Conservation (phyloP, 2,113 vertebrate species). For the Ammodytes dubius region DNA sequence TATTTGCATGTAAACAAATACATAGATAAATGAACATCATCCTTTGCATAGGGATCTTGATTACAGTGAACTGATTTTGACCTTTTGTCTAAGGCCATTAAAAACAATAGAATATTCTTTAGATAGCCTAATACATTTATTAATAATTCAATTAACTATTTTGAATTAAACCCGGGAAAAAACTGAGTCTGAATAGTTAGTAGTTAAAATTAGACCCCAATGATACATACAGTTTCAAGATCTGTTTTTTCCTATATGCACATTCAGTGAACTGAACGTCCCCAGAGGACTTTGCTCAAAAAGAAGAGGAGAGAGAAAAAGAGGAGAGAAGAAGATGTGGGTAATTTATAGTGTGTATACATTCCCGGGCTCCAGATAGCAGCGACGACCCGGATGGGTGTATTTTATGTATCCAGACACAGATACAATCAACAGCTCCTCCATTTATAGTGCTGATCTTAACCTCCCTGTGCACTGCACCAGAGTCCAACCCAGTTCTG, state of each 20-base stretch:
- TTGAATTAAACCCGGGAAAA: neutral
- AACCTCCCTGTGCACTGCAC: constrained; percentile 18
- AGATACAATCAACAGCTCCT: constrained; percentile 77
- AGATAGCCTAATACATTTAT: neutral
- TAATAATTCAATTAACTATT: neutral
- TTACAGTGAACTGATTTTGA: neutral
- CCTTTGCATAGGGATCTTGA: neutral
- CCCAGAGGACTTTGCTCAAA: constrained; percentile 73
- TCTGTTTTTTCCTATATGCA: constrained; percentile 24
- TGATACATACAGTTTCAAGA: constrained; percentile 77
- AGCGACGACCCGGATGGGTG: constrained; percentile 84
- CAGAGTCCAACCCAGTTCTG: neutral
- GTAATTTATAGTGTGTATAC: constrained; percentile 95
- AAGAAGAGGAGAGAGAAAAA: constrained; percentile 75
- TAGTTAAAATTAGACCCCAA: constrained; percentile 71
- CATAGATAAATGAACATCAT: too few species aligned
- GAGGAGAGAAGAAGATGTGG: constrained; percentile 57
- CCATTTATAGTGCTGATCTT: constrained; percentile 85
- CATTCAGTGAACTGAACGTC: constrained; percentile 41
- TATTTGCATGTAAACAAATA: neutral
- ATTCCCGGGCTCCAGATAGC: constrained; percentile 93
- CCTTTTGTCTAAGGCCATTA: neutral
- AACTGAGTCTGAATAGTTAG: neutral
- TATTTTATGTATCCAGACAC: constrained; percentile 84
- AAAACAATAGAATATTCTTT: neutral